A percentile compares a stretch with the other conserved stretches of the same genome.
These are phyloP conservation scores for Cathartes aura DNA, from an alignment of 2,113 vertebrate species.

Conservation along the genomic window DNA sequence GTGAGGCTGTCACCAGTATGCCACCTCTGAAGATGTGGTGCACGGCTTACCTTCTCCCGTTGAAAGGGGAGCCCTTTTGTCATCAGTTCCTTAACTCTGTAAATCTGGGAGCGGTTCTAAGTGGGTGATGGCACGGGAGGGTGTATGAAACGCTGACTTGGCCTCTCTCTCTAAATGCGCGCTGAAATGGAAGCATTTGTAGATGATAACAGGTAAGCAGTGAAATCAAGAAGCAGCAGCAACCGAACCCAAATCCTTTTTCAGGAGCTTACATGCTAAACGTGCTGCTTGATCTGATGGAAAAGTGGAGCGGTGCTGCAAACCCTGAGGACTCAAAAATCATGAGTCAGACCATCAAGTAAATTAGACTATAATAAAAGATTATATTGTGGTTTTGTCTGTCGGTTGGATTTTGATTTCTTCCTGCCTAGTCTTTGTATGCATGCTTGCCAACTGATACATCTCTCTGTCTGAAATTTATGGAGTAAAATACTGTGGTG, in stretches of 20 bases:
- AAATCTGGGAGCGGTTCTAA: background rate
- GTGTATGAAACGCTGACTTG: background rate
- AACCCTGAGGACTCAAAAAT: background rate
- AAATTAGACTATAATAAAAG: conserved; percentile 29
- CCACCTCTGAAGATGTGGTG: fast-evolving
- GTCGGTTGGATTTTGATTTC: background rate
- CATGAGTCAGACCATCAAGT: conserved; percentile 28
- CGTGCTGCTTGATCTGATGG: background rate
- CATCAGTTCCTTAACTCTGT: fast-evolving
- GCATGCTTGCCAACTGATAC: background rate
- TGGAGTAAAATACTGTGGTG: background rate
- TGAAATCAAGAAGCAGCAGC: background rate
- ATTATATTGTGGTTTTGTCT: background rate
- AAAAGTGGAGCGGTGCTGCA: background rate
- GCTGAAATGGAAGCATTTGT: background rate
- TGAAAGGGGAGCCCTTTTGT: fast-evolving
- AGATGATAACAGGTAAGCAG: background rate
- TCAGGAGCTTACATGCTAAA: background rate
- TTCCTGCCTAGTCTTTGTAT: background rate
- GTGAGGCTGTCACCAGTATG: fast-evolving
- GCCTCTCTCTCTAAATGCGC: background rate
- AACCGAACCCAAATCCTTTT: background rate
- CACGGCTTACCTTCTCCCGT: fast-evolving
- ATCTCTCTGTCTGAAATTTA: background rate
- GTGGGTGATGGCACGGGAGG: background rate